phyloP scores from a whole-genome alignment of 1,140 invertebrate genomes.

The Caerostris darwini region DNA sequence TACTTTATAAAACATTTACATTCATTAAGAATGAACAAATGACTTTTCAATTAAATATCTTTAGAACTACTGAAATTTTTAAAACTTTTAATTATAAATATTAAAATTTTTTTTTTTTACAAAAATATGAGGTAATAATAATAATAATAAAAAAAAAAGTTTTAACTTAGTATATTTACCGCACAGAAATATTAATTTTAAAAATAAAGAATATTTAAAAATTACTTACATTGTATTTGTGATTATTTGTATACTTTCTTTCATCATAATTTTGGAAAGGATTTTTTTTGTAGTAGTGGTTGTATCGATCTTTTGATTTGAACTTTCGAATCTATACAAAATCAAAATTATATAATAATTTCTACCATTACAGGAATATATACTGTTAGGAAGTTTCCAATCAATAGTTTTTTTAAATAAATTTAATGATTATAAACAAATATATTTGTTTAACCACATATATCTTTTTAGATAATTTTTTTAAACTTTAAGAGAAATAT shows the following conservation, averaged over 20 bases:
- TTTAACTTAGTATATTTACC: not conserved
- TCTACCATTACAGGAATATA: not conserved
- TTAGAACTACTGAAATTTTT: no score
- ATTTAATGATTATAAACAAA: not conserved
- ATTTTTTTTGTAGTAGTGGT: slow-evolving; percentile 35
- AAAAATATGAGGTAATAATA: not conserved
- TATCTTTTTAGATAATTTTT: not conserved
- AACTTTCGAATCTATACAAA: slow-evolving; percentile 56
- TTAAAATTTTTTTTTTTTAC: not conserved
- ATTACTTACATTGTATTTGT: slow-evolving; percentile 52
- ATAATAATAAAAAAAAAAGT: not conserved
- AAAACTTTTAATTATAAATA: not conserved
- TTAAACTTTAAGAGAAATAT: not conserved
- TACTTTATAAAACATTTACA: no score
- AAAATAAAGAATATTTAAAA: not conserved
- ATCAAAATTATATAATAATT: not conserved
- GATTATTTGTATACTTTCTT: slow-evolving; percentile 31
- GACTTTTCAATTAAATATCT: no score
- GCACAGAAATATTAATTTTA: not conserved
- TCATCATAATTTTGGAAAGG: slow-evolving; percentile 62
- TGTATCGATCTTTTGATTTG: slow-evolving; percentile 24
- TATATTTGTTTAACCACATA: not conserved
- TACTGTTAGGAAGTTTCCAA: not conserved
- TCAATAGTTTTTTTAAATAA: not conserved
- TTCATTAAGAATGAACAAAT: no score